Conservation (phyloP, 2,888 invertebrate species). For the Deroplatys truncata region DNA sequence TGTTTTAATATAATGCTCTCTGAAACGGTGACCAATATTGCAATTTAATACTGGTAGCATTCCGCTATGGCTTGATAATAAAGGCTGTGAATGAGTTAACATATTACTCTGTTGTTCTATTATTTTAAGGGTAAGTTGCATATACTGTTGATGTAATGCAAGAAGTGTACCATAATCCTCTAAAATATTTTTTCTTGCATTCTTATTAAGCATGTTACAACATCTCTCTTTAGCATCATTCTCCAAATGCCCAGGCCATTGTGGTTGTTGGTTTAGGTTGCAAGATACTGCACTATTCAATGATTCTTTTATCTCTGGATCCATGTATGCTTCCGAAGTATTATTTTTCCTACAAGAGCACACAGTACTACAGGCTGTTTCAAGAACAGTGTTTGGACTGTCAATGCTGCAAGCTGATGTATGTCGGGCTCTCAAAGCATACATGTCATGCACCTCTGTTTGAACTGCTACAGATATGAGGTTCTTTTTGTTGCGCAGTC, state of each 20-base stretch:
- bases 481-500: background rate
- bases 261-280: background rate
- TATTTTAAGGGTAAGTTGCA: too few relatives aligned
- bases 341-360: background rate
- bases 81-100: too few relatives aligned
- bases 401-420: background rate
- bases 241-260: background rate
- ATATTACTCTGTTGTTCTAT: too few relatives aligned
- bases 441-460: background rate
- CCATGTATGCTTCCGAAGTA: background rate
- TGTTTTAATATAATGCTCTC: background rate
- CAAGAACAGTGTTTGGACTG: background rate
- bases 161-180: background rate
- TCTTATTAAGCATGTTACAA: background rate
- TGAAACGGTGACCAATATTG: too few relatives aligned
- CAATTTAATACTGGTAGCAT: too few relatives aligned
- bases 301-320: background rate
- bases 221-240: background rate
- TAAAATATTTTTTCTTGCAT: background rate
- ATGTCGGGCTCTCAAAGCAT: background rate
- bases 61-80: too few relatives aligned
- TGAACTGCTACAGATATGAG: background rate
- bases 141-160: too few relatives aligned
- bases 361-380: background rate
- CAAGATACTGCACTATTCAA: background rate